These are phyloP conservation scores for Theocolax elegans DNA, from an alignment of 1,140 invertebrate species.

Conservation along the genomic window DNA sequence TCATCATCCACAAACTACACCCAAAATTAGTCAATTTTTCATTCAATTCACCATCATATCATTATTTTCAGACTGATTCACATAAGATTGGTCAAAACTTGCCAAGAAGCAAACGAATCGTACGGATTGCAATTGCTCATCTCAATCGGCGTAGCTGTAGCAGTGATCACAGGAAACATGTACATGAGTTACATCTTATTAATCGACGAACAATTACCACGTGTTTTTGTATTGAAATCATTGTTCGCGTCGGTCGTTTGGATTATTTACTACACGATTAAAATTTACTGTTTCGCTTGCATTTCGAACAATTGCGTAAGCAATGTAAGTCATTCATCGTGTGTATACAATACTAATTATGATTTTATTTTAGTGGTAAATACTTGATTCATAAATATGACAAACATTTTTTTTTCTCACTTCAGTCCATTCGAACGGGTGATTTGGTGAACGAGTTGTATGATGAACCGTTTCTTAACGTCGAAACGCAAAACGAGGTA, in stretches of 20 bases:
- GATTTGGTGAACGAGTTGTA: slow-evolving; percentile 51
- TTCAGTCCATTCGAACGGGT: slow-evolving; percentile 45
- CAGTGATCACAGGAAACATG: not conserved
- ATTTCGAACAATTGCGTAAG: slow-evolving; percentile 32
- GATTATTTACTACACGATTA: slow-evolving; percentile 30
- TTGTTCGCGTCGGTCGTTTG: not conserved
- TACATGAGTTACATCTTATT: slow-evolving; percentile 37
- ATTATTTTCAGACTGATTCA: not conserved
- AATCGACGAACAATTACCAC: not conserved
- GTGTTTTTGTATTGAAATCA: not conserved
- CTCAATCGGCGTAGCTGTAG: not conserved
- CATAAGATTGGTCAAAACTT: not conserved
- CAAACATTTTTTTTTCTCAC: slow-evolving; percentile 17
- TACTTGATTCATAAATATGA: not conserved
- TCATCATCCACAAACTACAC: too few relatives aligned
- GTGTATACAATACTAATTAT: not conserved
- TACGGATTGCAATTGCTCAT: not conserved
- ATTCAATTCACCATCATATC: too few relatives aligned
- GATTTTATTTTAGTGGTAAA: not conserved
- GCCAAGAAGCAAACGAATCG: not conserved
- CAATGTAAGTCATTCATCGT: slow-evolving; percentile 40
- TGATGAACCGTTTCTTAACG: slow-evolving; percentile 44
- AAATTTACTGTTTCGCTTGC: slow-evolving; percentile 38
- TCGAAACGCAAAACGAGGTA: slow-evolving; percentile 47
- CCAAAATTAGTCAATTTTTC: too few relatives aligned